These are phyloP conservation scores for Thamnophis sirtalis DNA, from an alignment of 2,113 vertebrate species.

Conservation along the genomic window DNA sequence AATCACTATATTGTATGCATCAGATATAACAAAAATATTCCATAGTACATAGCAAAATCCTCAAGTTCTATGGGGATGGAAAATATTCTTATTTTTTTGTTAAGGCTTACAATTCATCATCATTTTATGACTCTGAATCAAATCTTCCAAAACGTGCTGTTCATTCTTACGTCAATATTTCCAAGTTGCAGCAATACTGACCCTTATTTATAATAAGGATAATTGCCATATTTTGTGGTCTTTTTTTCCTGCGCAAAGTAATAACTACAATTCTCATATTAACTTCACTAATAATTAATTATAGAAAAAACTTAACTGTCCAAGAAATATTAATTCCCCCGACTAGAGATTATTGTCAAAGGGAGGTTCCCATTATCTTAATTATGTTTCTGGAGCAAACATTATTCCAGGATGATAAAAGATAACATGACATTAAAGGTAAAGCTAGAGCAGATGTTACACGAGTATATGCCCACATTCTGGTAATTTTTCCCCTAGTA, in stretches of 20 bases:
- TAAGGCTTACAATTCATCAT: not conserved
- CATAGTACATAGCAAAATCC: not conserved
- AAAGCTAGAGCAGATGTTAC: constrained; percentile 76
- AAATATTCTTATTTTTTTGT: not conserved
- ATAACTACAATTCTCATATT: constrained; percentile 27
- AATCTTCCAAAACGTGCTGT: not conserved
- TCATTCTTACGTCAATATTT: not conserved
- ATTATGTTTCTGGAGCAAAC: constrained; percentile 80
- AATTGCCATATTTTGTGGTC: constrained; percentile 7
- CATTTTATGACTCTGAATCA: not conserved
- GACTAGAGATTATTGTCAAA: constrained; percentile 72
- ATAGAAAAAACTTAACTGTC: constrained; percentile 55
- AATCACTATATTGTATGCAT: not conserved
- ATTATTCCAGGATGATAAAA: constrained; percentile 81
- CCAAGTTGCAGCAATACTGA: constrained; percentile 21
- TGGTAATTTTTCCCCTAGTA: constrained; percentile 75
- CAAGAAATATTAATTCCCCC: constrained; percentile 65
- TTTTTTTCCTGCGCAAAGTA: constrained; percentile 25
- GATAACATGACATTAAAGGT: constrained; percentile 77
- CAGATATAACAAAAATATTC: not conserved
- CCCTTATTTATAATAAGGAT: constrained; percentile 46
- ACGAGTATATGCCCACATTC: constrained; percentile 71
- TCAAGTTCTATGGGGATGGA: not conserved
- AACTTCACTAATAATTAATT: constrained; percentile 43
- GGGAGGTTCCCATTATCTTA: constrained; percentile 75